Percentiles rank a stretch among this genome's conserved stretches.
These are phyloP conservation scores for Paguma larvata DNA, from an alignment of 2,797 vertebrate genomes.

Conservation along the genomic window DNA sequence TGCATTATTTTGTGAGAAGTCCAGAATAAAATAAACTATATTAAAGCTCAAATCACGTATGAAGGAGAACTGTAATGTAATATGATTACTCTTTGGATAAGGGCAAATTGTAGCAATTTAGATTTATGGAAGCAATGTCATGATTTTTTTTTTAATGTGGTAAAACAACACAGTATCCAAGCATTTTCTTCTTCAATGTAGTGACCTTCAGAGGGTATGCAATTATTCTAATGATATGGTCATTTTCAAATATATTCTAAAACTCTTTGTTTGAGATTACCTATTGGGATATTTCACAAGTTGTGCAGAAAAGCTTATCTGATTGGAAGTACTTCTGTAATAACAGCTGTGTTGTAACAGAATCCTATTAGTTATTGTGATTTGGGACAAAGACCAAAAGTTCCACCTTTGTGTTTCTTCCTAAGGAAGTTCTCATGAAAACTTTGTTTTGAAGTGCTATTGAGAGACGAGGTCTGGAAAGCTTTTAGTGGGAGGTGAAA, in stretches of 20 bases:
- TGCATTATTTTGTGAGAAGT: not conserved
- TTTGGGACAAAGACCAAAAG: not conserved
- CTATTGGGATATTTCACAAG: not conserved
- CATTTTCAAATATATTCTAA: not conserved
- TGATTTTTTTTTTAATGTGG: not conserved
- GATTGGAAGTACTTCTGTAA: not conserved
- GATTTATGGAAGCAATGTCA: not conserved
- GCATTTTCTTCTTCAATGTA: not conserved
- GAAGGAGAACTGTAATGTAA: not conserved
- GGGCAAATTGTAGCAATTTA: slow-evolving; percentile 21
- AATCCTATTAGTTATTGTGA: not conserved
- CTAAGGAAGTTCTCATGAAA: not conserved
- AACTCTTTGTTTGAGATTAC: not conserved
- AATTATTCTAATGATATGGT: not conserved
- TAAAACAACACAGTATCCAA: not conserved
- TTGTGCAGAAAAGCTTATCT: not conserved
- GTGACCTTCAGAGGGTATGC: not conserved
- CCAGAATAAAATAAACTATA: not conserved
- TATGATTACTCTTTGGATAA: slow-evolving; percentile 1
- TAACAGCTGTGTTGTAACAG: not conserved
- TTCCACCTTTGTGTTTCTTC: not conserved
- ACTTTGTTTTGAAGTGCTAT: not conserved
- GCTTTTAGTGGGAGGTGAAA: not conserved
- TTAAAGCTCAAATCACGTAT: not conserved
- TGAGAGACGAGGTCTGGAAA: not conserved